Percentiles rank a stretch among this genome's conserved stretches.
Conservation (phyloP, 2,113 vertebrate species). For the Podarcis muralis region DNA sequence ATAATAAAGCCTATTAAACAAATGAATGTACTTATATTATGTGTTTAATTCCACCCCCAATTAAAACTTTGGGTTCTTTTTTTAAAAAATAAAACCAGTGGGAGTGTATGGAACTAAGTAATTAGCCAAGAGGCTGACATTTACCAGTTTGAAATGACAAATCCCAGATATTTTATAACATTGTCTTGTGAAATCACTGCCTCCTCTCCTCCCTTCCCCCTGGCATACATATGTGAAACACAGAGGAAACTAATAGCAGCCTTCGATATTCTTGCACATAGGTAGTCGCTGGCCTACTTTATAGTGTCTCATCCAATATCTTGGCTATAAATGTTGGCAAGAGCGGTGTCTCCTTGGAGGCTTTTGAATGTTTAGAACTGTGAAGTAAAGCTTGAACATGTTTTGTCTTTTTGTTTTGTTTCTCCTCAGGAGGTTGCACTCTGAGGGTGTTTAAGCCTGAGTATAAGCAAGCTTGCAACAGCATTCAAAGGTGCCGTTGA, state of each 20-base stretch:
- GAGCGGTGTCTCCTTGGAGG: background rate
- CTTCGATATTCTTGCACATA: conserved; percentile 22
- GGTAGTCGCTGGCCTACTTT: conserved; percentile 26
- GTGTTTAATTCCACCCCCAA: conserved; percentile 24
- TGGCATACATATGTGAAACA: conserved; percentile 32
- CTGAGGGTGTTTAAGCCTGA: background rate
- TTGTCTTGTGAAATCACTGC: conserved; percentile 39
- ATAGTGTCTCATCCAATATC: background rate
- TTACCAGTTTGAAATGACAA: conserved; percentile 63
- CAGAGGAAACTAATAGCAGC: conserved; percentile 29
- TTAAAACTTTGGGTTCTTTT: conserved; percentile 31
- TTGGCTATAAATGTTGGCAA: background rate
- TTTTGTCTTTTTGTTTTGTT: background rate
- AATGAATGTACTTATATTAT: conserved; percentile 19
- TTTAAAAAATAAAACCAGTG: conserved; percentile 48
- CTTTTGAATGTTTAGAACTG: conserved; percentile 7
- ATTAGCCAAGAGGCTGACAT: conserved; percentile 55
- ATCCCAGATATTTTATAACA: conserved; percentile 57
- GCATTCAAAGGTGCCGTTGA: background rate
- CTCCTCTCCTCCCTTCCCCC: background rate
- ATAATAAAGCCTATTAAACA: conserved; percentile 23
- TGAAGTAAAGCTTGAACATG: conserved; percentile 4
- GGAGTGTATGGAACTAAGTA: conserved; percentile 49
- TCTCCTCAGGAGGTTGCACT: background rate
- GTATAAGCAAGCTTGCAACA: background rate